A percentile compares a stretch with the other conserved stretches of the same genome.
phyloP scores from a whole-genome alignment of 2,888 invertebrate genomes.

The Scelioninae gen. 1 region DNA sequence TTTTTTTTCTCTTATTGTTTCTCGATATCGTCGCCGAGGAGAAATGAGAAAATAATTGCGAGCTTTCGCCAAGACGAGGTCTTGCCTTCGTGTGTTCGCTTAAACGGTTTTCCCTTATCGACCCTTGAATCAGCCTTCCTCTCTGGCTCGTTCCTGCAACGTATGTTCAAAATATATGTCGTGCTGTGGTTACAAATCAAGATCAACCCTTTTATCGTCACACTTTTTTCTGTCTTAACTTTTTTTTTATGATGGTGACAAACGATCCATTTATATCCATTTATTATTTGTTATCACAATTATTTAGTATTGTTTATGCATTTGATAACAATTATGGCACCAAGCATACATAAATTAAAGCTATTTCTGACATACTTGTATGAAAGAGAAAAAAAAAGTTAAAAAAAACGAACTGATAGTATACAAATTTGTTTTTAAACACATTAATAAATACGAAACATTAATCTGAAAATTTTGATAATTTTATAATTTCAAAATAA shows the following conservation, averaged over 20 bases:
- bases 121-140: constrained; percentile 59
- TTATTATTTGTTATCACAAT: constrained; percentile 40
- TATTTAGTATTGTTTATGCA: constrained; percentile 27
- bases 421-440: too few relatives aligned
- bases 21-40: constrained; percentile 62
- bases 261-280: constrained; percentile 48
- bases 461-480: too few relatives aligned
- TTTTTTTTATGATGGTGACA: constrained; percentile 43
- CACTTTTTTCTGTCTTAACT: constrained; percentile 53
- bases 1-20: constrained; percentile 60
- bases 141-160: constrained; percentile 49
- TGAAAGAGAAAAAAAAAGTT: too few relatives aligned
- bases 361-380: not conserved
- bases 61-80: constrained; percentile 63
- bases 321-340: constrained; percentile 11
- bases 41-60: constrained; percentile 70
- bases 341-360: not conserved
- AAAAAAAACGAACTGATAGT: too few relatives aligned
- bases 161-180: constrained; percentile 65
- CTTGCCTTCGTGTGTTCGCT: constrained; percentile 62
- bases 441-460: too few relatives aligned
- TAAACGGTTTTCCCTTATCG: constrained; percentile 70
- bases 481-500: too few relatives aligned
- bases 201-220: constrained; percentile 62
- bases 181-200: constrained; percentile 65